Conservation (phyloP, 1,140 invertebrate species). For the Ganaspis sp. region DNA sequence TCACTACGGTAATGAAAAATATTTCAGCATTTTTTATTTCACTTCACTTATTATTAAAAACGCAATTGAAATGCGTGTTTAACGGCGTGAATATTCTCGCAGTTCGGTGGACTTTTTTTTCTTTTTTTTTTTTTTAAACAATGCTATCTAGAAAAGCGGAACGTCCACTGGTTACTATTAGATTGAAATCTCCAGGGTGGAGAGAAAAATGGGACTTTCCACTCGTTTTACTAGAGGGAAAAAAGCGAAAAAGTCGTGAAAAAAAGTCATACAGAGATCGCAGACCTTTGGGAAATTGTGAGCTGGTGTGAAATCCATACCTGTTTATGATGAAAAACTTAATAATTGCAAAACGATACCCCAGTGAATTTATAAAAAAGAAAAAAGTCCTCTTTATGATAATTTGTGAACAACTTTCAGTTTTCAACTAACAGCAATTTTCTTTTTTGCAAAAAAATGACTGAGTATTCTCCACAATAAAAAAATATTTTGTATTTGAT, state of each 20-base stretch:
- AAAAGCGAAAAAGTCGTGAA: neutral
- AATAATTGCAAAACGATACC: neutral
- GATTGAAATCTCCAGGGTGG: conserved; percentile 14
- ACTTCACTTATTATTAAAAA: neutral
- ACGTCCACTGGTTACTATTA: conserved; percentile 16
- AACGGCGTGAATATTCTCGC: neutral
- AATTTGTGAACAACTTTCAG: too few species aligned
- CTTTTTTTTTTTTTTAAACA: neutral
- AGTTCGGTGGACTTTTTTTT: neutral
- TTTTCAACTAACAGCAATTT: neutral
- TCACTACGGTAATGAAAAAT: too few species aligned
- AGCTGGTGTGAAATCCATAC: neutral
- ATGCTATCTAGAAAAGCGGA: neutral
- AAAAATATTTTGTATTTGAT: too few species aligned
- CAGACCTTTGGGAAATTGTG: conserved; percentile 1
- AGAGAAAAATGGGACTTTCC: conserved; percentile 19
- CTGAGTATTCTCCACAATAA: too few species aligned
- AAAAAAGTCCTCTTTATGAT: neutral
- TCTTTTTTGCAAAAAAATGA: too few species aligned
- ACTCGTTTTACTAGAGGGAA: neutral
- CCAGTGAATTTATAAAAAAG: neutral
- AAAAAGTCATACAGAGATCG: neutral
- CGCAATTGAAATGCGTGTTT: neutral
- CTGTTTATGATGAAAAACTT: neutral
- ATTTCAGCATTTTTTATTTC: neutral